A percentile compares a stretch with the other conserved stretches of the same genome.
Conservation (phyloP, 2,888 invertebrate species). For the Epinotia bilunana region DNA sequence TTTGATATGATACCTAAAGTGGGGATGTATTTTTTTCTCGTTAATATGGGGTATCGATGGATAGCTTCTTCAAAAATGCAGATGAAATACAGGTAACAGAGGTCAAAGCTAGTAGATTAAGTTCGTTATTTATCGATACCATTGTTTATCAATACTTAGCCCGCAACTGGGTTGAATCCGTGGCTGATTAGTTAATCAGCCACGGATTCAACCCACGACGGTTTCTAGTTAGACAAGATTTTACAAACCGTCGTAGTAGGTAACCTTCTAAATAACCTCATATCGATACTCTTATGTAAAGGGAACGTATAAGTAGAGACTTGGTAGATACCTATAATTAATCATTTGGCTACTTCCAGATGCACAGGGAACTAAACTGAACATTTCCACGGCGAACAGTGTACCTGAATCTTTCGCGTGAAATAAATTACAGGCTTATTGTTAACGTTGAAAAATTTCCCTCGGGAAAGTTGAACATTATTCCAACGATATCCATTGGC, state of each 20-base stretch:
- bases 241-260: not conserved
- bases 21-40: too few relatives aligned
- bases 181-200: too few relatives aligned
- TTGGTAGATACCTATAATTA: not conserved
- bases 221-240: too few relatives aligned
- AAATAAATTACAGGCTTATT: conserved; percentile 62
- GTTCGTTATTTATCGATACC: too few relatives aligned
- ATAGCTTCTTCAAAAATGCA: too few relatives aligned
- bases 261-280: not conserved
- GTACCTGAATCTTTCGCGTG: conserved; percentile 53
- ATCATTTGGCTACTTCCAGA: not conserved
- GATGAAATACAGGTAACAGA: too few relatives aligned
- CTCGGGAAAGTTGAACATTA: conserved; percentile 55
- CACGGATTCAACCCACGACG: too few relatives aligned
- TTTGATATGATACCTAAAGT: too few relatives aligned
- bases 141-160: too few relatives aligned
- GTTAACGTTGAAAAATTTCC: conserved; percentile 62
- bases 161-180: too few relatives aligned
- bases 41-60: too few relatives aligned
- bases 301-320: not conserved
- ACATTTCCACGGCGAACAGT: conserved; percentile 8
- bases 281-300: not conserved
- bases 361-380: conserved; percentile 9
- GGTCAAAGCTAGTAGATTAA: too few relatives aligned
- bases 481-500: conserved; percentile 55